Evolutionary conservation across 2,888 invertebrate genomes (phyloP), one percentile per base, ranked within the genome.

Genomic region (Yponomeuta cagnagella): DNA sequence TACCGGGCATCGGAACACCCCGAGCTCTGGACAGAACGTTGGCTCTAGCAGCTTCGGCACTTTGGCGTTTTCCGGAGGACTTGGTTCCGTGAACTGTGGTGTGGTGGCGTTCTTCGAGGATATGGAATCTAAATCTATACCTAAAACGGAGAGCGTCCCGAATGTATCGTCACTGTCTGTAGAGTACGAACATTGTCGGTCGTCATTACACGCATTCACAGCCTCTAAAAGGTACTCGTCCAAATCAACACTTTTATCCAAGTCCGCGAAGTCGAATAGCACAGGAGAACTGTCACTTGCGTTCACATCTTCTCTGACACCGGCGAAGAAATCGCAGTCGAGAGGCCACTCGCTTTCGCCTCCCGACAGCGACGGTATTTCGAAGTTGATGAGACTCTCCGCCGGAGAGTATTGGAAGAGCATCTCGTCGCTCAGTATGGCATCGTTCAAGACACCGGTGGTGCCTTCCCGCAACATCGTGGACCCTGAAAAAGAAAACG

Each of bases 1-100:
- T 75, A 95, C 95, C 0, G 95, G 94, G 85, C 95, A 96, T 74
- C 93, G 94, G 87, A 93, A 97, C 78, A 93, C 92, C 76, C 93
- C 93, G 80, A 94, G 85, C 79, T 93, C 83, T 63, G 85, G 80
- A 73, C 84, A 89, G 76, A 83, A 92, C 76, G 84, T 79, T 2
- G 92, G 90, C 74, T 91, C 90, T 43, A 93, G 89, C 82, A 83
- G 90, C 23, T 84, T 80, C 58, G 81, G 80, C 65, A 79, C 77
- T 77, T 86, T 87, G 12, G 77, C 75, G 69, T 10, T 65, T 65
- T 81, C 82, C 70, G 75, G 77, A 63, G 78, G 76, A 23, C 70
- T 72, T 31, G 69, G 64, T 68, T 58, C 52, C 52, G 52, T 58
- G 52, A 58, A 58, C 52, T 58, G 52, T 15, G 52, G 12, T 5